Evolutionary conservation across 1,140 invertebrate species (phyloP).

Genomic region (Hycleus cichorii): DNA sequence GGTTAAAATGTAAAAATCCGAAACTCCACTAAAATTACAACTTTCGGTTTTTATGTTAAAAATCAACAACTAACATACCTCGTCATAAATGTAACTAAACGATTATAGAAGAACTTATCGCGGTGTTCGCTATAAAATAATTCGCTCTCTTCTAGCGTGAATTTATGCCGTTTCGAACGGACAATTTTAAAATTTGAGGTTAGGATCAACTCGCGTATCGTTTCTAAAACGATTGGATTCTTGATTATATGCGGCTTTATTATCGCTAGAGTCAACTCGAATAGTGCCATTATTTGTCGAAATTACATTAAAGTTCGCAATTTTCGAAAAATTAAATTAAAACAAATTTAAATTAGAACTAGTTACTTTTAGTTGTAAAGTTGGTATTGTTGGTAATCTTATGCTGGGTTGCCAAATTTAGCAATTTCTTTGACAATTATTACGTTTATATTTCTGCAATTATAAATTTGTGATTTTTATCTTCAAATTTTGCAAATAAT

Average conservation of each 20-base stretch:
- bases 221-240: constrained; percentile 57
- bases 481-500: too few species aligned
- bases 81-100: constrained; percentile 78
- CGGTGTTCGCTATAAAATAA: constrained; percentile 79
- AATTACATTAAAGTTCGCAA: background rate
- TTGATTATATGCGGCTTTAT: constrained; percentile 68
- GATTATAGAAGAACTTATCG: constrained; percentile 81
- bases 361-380: background rate
- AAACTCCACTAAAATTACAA: constrained; percentile 60
- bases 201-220: constrained; percentile 60
- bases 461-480: too few species aligned
- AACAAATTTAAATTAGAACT: background rate
- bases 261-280: constrained; percentile 60
- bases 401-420: too few species aligned
- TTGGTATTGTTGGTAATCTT: background rate
- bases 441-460: too few species aligned
- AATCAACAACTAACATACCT: constrained; percentile 47
- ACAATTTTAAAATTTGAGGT: constrained; percentile 70
- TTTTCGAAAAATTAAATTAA: background rate
- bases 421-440: too few species aligned
- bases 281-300: constrained; percentile 21
- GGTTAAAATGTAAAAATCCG: constrained; percentile 70
- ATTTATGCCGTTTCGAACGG: constrained; percentile 54
- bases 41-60: constrained; percentile 1
- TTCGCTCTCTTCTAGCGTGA: constrained; percentile 58